Evolutionary conservation across 2,113 vertebrate species (phyloP), one percentile per base, ranked within the genome.

Genomic region (Prochilodus magdalenae): DNA sequence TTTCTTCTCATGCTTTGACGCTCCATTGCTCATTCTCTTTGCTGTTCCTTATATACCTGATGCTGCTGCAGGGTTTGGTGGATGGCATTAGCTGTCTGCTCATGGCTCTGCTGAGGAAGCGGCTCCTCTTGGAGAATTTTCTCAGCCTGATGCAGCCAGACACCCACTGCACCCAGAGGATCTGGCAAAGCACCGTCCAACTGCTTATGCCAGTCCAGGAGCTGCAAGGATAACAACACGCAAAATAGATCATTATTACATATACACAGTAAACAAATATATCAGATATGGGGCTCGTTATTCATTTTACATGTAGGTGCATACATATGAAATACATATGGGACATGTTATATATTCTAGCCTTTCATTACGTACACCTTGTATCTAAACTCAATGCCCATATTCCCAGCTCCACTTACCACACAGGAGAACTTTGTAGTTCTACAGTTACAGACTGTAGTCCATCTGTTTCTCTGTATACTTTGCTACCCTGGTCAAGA

Each of bases 121-220:
- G 98, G 90, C 86, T 99, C 98, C 79, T 99, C 98, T 82, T 92
- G 93, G 33, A 99, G 92, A 79, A 95, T 95, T 62, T 95, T 89
- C 88, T 99, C 98, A 24, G 95, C 98, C 80, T 94, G 92, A 86
- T 97, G 97, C 0, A 99, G 91, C 98, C 97, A 99, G 84, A 96
- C 94, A 29, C 96, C 97, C 6, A 99, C 96, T 49, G 93, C 93
- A 13, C 97, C 96, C 91, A 99, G 91, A 62, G 96, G 97, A 15
- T 95, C 95, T 30, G 98, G 97, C 75, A 99, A 95, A 79, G 95
- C 96, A 87, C 97, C 96, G 89, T 99, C 98, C 86, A 99, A 95
- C 81, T 96, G 93, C 70, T 95, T 90, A 57, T 97, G 98, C 98
- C 98, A 99, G 75, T 99, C 97, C 70, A 96, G 91, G 86, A 99